These are phyloP conservation scores for Lycodopsis pacificus DNA, from an alignment of 2,797 vertebrate genomes.

Conservation along the genomic window DNA sequence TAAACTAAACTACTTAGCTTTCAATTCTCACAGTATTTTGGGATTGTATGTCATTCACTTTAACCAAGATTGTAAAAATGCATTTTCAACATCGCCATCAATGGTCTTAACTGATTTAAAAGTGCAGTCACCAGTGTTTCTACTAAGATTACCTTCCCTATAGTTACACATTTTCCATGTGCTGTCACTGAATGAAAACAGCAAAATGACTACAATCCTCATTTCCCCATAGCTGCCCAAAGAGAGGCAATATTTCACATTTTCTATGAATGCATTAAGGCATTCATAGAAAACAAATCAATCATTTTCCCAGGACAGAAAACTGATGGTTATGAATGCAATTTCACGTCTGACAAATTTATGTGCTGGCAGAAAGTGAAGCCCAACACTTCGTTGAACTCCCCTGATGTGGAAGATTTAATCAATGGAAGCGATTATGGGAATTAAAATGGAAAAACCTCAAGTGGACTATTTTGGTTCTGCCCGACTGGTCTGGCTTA, in stretches of 20 bases:
- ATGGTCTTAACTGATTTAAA: background rate
- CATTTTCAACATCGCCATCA: background rate
- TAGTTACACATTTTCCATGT: background rate
- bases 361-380: background rate
- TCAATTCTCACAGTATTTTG: background rate
- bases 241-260: background rate
- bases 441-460: background rate
- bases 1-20: background rate
- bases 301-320: background rate
- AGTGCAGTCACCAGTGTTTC: background rate
- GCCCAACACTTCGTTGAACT: background rate
- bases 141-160: background rate
- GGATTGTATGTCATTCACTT: background rate
- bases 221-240: background rate
- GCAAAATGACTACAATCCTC: background rate
- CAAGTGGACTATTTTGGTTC: background rate
- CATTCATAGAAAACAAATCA: background rate
- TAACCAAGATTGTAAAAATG: background rate
- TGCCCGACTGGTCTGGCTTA: background rate
- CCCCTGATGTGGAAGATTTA: constrained; percentile 3
- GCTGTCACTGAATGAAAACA: background rate
- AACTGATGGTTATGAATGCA: background rate
- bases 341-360: background rate
- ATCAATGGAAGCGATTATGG: background rate
- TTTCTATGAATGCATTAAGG: background rate